Base-by-base conservation (phyloP, 2,888 invertebrate genomes). In the Penaeus monodon region DNA sequence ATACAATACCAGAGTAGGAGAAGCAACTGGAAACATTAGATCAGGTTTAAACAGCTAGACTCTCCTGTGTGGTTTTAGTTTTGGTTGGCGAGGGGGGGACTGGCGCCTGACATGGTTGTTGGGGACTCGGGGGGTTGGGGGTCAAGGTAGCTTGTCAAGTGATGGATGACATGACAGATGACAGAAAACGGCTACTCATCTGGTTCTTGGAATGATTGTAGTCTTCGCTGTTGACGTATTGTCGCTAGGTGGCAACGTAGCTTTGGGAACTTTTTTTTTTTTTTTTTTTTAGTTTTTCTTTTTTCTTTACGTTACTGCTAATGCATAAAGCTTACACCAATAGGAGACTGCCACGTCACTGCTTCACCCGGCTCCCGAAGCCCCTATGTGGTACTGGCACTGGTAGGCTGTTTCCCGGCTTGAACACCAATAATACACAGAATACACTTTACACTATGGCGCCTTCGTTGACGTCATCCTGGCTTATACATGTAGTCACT, bases 1-100 rank as follows among this genome's bases (percentile, higher is more conserved):
- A 86, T 82, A 86, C 86, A 81, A 86, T 65, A 85, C 79, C 85
- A 86, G 86, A 86, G 86, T 82, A 86, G 86, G 86, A 86, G 86
- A 86, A 81, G 82, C 81, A 86, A 82, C 82, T 81, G 86, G 82
- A 78, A 81, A 78, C 81, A 78, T 77, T 81, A 77, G 68, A 81
- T 86, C 81, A 82, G 76, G 66, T 86, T 86, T 57, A 82, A 86
- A 86, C 86, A 86, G 86, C 81, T 86, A 86, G 85, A 80, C 77
- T 86, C 81, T 86, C 82, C 82, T 86, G 81, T 78, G 68, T 68
- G 81, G 76, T 85, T 81, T 86, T 86, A 82, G 86, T 82, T 78
- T 77, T 86, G 86, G 86, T 82, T 86, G 77, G 86, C 86, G 86
- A 86, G 86, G 86, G 81, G 57, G 57, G 81, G 76, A 66, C 64